These are phyloP conservation scores for Arnoldichthys spilopterus DNA, from an alignment of 2,797 vertebrate species.

Conservation along the genomic window DNA sequence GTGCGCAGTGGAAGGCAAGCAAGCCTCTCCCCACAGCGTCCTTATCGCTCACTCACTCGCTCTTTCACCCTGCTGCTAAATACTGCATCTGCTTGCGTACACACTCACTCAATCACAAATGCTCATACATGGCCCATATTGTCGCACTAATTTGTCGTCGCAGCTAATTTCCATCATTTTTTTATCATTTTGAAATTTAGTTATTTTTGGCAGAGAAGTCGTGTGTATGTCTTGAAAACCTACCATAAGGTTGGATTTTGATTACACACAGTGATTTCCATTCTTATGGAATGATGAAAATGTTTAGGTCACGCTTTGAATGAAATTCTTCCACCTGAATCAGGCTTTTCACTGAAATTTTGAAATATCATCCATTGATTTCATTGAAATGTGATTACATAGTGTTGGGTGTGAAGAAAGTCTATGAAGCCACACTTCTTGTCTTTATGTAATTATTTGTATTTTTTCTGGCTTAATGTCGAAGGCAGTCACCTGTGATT, in stretches of 20 bases:
- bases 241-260: background rate
- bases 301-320: background rate
- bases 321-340: background rate
- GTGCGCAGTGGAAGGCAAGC: conserved; percentile 99
- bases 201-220: background rate
- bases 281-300: conserved; percentile 19
- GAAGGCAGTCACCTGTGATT: background rate
- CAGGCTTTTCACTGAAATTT: background rate
- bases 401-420: background rate
- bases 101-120: conserved; percentile 46
- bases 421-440: background rate
- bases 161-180: conserved; percentile 40
- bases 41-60: conserved; percentile 68
- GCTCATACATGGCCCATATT: conserved; percentile 33
- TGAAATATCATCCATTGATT: background rate
- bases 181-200: background rate
- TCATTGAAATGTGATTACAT: background rate
- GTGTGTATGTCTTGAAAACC: background rate
- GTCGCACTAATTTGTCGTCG: conserved; percentile 26
- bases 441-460: no score
- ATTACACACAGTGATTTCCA: background rate
- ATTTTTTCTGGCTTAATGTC: background rate
- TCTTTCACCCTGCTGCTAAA: conserved; percentile 63
- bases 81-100: conserved; percentile 62
- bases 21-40: conserved; percentile 69